phyloP scores from a whole-genome alignment of 1,140 invertebrate genomes.

The Drosophila hydei region DNA sequence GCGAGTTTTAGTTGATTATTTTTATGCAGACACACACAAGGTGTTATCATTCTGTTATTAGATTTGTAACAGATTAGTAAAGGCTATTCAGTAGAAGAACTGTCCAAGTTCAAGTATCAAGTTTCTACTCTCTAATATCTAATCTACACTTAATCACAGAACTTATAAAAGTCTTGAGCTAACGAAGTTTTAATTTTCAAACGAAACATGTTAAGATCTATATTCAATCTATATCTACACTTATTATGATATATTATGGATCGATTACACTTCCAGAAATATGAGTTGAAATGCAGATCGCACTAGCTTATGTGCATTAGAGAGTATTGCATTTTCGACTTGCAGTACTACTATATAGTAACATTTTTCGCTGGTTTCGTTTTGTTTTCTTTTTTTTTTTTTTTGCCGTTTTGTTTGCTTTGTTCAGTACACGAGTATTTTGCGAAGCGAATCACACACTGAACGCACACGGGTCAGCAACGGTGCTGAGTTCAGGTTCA shows the following conservation, averaged over 20 bases:
- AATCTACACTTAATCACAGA: too few relatives aligned
- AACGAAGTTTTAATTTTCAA: too few relatives aligned
- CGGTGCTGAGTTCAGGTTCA: slow-evolving; percentile 69
- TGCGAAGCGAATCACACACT: slow-evolving; percentile 60
- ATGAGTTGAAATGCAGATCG: too few relatives aligned
- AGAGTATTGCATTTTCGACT: slow-evolving; percentile 14
- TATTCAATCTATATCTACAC: too few relatives aligned
- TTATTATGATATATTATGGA: too few relatives aligned
- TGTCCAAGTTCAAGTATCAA: too few relatives aligned
- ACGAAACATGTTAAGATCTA: too few relatives aligned
- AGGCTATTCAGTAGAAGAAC: not conserved
- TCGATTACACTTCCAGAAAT: too few relatives aligned
- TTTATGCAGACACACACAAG: not conserved
- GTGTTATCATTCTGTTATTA: not conserved
- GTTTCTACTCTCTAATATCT: too few relatives aligned
- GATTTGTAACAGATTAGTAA: not conserved
- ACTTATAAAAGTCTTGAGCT: too few relatives aligned
- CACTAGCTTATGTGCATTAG: not conserved
- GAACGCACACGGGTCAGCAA: slow-evolving; percentile 55
- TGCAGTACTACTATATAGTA: not conserved
- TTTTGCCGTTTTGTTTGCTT: slow-evolving; percentile 72
- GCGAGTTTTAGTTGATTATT: slow-evolving; percentile 15
- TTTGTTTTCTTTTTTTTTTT: slow-evolving; percentile 31
- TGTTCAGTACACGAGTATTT: slow-evolving; percentile 65
- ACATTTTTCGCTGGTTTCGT: not conserved